Evolutionary conservation across 1,140 invertebrate species (phyloP), one percentile per base, ranked within the genome.

Genomic region (Phocides pigmalion): DNA sequence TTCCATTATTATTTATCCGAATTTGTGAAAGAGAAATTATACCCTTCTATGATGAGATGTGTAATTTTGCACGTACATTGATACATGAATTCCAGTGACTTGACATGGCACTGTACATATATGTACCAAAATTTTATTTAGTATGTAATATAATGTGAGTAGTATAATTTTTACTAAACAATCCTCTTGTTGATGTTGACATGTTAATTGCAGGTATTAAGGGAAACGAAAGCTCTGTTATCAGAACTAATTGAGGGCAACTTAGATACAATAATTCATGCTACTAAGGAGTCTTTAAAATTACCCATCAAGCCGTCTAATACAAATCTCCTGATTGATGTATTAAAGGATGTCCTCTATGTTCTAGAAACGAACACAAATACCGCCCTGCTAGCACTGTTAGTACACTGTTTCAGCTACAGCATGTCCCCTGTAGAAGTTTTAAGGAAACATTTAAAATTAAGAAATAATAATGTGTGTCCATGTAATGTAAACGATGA

Each of bases 321-420:
- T 70, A 74, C 84, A 0, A 89, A 89, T 74, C 73, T 91, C 1
- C 58, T 84, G 0, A 89, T 91, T 54, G 83, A 89, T 76, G 86
- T 91, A 0, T 51, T 91, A 12, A 91, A 87, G 65, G 87, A 87
- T 77, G 84, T 85, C 0, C 59, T 91, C 0, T 89, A 91, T 72
- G 81, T 75, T 2, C 50, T 91, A 42, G 89, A 91, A 65, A 91
- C 83, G 3, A 91, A 89, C 22, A 89, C 84, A 53, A 91, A 89
- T 64, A 88, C 84, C 28, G 86, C 87, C 3, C 67, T 91, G 56
- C 50, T 91, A 16, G 77, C 83, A 5, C 62, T 91, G 16, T 61
- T 91, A 8, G 68, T 87, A n/a, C 71, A 91, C 64, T 91, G 85
- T 58, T 91, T 89, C 54, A 82, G 77, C 32, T 65, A 78, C 17